Evolutionary conservation across 2,888 invertebrate species (phyloP).

Genomic region (Tetanocera ferruginea): DNA sequence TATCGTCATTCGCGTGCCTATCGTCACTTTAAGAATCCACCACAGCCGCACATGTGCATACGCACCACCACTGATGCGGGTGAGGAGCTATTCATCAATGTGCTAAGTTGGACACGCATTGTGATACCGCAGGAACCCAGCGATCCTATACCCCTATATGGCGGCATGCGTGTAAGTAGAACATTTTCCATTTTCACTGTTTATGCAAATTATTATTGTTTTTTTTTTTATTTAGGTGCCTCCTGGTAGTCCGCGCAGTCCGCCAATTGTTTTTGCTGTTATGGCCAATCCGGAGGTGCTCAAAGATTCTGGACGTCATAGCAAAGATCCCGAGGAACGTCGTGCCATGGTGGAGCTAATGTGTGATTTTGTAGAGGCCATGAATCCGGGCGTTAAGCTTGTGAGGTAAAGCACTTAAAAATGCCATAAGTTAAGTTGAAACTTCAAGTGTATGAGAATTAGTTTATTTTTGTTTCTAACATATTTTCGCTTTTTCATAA

Average conservation of each 20-base stretch:
- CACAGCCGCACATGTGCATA: slow-evolving; percentile 83
- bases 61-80: slow-evolving; percentile 72
- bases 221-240: slow-evolving; percentile 68
- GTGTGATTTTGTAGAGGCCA: slow-evolving; percentile 80
- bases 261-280: slow-evolving; percentile 78
- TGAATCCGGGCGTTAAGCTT: slow-evolving; percentile 77
- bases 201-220: neutral
- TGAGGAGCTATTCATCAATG: slow-evolving; percentile 76
- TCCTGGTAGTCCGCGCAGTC: slow-evolving; percentile 75
- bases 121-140: slow-evolving; percentile 77
- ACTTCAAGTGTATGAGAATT: too few relatives aligned
- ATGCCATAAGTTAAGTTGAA: too few relatives aligned
- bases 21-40: slow-evolving; percentile 80
- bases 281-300: slow-evolving; percentile 82
- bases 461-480: too few relatives aligned
- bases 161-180: slow-evolving; percentile 77
- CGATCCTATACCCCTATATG: slow-evolving; percentile 79
- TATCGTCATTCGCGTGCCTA: slow-evolving; percentile 75
- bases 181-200: neutral
- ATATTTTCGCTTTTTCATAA: too few relatives aligned
- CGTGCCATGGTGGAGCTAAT: slow-evolving; percentile 78
- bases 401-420: slow-evolving; percentile 69
- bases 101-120: slow-evolving; percentile 81
- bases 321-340: slow-evolving; percentile 76
- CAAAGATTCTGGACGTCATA: slow-evolving; percentile 78